Evolutionary conservation across 2,888 invertebrate species (phyloP).

Genomic region (Drosophila kanekoi): DNA sequence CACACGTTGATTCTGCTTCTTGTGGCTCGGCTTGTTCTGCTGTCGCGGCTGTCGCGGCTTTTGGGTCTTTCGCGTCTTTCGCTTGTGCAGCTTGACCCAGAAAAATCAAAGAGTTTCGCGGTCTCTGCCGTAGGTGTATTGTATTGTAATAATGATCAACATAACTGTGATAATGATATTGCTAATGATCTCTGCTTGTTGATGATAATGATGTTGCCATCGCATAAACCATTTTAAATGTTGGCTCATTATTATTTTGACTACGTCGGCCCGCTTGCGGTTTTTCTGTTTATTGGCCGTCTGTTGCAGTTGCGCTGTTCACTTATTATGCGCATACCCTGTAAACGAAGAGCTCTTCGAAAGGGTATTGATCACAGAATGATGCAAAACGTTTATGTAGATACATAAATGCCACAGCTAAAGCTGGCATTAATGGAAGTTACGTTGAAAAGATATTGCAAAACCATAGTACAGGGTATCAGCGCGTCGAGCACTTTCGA

Average conservation of each 20-base stretch:
- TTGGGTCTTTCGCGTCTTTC: conserved; percentile 43
- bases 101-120: conserved; percentile 58
- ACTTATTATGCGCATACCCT: conserved; percentile 31
- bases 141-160: conserved; percentile 52
- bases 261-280: conserved; percentile 68
- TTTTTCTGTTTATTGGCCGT: conserved; percentile 69
- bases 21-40: conserved; percentile 7
- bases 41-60: conserved; percentile 21
- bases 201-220: conserved; percentile 47
- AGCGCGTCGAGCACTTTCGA: background rate
- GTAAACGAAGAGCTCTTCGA: background rate
- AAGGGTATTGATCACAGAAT: background rate
- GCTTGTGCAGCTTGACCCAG: conserved; percentile 68
- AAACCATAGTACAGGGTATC: conserved; percentile 20
- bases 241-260: conserved; percentile 78
- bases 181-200: conserved; percentile 15
- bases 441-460: background rate
- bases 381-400: too few species aligned
- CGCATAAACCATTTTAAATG: conserved; percentile 78
- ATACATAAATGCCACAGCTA: too few species aligned
- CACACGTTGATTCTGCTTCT: conserved; percentile 50
- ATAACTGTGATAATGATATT: conserved; percentile 12
- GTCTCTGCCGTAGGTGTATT: conserved; percentile 66
- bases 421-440: too few species aligned
- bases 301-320: conserved; percentile 39